Evolutionary conservation across 2,888 invertebrate genomes (phyloP), one percentile per base, ranked within the genome.

Genomic region (Melitaea athalia): DNA sequence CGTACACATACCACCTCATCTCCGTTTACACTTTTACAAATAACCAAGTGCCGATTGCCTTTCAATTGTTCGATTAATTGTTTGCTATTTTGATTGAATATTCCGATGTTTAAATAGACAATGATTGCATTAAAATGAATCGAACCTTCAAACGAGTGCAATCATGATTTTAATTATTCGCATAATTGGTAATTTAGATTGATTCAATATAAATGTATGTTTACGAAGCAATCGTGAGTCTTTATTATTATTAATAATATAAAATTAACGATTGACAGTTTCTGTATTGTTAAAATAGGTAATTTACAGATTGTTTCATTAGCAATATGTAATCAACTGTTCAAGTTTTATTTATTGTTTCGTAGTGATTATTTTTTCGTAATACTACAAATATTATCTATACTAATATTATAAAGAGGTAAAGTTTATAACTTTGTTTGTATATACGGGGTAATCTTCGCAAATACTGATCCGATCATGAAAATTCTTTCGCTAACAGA

Each of bases 1-100:
- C 64, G 17, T 52, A 64, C 33, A 64, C 33, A 67, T 59, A 70
- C 14, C 10, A 10, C 38, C 15, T 57, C 31, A 57, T n/a, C 57
- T 42, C 15, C 55, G 42, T 42, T 57, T 57, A 42, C 2, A 57
- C 42, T 57, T 57, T 42, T 42, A 57, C 57, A 57, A 57, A 57
- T 42, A 57, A 57, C 42, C 57, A 57, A 42, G 15, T 38, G 42
- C 15, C 57, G 42, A 42, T 42, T 42, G 57, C 38, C 55, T 14
- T 57, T n/a, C 57, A 57, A 57, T 42, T 57, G 42, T 57, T 10
- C 57, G 15, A 42, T 57, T 57, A 42, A 42, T 42, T 57, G 57
- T 57, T 57, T 42, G 15, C 57, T 42, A 8, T 57, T 15, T 11
- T 42, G 57, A 57, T 57, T 57, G 57, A 57, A 42, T 7, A 15